Percentiles rank a stretch among this genome's conserved stretches.
Conservation (phyloP, 2,113 vertebrate genomes). For the Penelope pileata region DNA sequence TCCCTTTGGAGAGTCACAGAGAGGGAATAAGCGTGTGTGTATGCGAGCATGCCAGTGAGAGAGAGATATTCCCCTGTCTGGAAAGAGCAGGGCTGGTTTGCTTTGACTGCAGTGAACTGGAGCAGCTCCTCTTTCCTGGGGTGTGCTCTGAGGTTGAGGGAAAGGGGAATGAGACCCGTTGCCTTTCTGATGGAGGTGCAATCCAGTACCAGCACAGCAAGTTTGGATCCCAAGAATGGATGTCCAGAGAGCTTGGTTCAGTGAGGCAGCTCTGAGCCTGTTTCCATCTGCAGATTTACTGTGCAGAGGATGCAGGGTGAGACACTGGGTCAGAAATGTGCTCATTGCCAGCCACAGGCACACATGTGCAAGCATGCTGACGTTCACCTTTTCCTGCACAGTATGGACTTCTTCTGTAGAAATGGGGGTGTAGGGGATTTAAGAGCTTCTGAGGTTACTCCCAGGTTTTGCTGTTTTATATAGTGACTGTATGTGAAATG, state of each 20-base stretch:
- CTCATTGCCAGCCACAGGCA: neutral
- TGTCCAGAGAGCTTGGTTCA: neutral
- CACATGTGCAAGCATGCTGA: neutral
- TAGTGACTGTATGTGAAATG: neutral
- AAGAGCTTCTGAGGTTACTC: neutral
- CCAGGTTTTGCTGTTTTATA: neutral
- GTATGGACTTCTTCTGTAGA: fast-evolving
- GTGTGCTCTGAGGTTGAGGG: neutral
- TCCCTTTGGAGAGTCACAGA: conserved; percentile 47
- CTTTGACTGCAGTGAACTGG: neutral
- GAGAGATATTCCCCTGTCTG: neutral
- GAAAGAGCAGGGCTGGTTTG: neutral
- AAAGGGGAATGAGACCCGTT: neutral
- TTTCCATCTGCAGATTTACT: neutral
- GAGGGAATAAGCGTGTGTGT: neutral
- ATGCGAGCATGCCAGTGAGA: neutral
- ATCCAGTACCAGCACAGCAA: neutral
- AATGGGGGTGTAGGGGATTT: neutral
- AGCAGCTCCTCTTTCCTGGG: neutral
- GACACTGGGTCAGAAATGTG: neutral
- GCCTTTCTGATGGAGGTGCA: neutral
- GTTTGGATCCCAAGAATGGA: neutral
- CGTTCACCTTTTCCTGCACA: neutral
- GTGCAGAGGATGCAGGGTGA: neutral
- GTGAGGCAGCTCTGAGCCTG: neutral